Conservation (phyloP, 2,113 vertebrate species). For the Gallinago paraguaiae region DNA sequence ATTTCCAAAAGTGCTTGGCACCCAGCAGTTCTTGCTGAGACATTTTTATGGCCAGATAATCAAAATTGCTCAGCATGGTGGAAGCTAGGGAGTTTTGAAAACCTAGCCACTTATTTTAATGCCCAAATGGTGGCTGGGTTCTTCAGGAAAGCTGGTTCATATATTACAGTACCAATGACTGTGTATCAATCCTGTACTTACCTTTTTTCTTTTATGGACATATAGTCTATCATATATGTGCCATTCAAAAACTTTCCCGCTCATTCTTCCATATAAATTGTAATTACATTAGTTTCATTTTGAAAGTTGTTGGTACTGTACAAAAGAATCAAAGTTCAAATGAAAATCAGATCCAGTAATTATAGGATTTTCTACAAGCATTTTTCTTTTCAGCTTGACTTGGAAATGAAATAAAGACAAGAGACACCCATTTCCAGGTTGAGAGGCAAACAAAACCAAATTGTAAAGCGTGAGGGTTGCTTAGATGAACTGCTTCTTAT, state of each 20-base stretch:
- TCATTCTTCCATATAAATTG: neutral
- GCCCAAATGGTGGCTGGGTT: slow-evolving; percentile 11
- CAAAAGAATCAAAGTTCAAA: slow-evolving; percentile 55
- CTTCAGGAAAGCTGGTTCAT: slow-evolving; percentile 36
- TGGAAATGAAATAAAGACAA: slow-evolving; percentile 67
- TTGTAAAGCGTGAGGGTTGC: slow-evolving; percentile 48
- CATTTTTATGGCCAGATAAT: slow-evolving; percentile 70
- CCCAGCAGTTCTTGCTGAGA: slow-evolving; percentile 64
- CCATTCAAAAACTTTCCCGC: neutral
- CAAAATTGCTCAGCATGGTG: slow-evolving; percentile 66
- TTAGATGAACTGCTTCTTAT: slow-evolving; percentile 24
- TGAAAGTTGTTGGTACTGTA: slow-evolving; percentile 41
- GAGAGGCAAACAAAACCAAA: slow-evolving; percentile 68
- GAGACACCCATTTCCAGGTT: slow-evolving; percentile 49
- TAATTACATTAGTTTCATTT: slow-evolving; percentile 18
- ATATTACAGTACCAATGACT: slow-evolving; percentile 3
- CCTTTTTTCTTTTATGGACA: neutral
- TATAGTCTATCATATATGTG: neutral
- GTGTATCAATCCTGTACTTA: neutral
- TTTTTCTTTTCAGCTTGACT: slow-evolving; percentile 43
- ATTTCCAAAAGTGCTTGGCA: slow-evolving; percentile 68
- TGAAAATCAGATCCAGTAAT: slow-evolving; percentile 74
- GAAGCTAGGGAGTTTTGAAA: slow-evolving; percentile 60
- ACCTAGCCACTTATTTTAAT: slow-evolving; percentile 60
- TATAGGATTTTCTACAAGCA: slow-evolving; percentile 57